phyloP scores from a whole-genome alignment of 1,140 invertebrate genomes.

The Portunus trituberculatus region DNA sequence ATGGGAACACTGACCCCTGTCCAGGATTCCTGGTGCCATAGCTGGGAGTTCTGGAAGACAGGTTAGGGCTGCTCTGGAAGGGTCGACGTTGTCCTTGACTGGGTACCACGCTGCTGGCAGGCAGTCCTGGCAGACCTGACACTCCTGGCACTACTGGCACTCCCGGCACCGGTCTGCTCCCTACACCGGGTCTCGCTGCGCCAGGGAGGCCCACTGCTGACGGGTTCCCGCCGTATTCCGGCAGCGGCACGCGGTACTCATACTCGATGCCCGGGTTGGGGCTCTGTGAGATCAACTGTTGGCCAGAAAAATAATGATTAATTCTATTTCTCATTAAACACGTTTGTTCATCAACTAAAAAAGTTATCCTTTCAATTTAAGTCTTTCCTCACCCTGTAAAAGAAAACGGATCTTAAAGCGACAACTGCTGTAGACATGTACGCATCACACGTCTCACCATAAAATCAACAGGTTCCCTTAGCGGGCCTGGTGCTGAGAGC shows the following conservation, averaged over 20 bases:
- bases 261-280: slow-evolving; percentile 93
- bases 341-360: background rate
- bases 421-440: no score
- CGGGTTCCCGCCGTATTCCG: slow-evolving; percentile 55
- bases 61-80: slow-evolving; percentile 35
- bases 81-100: background rate
- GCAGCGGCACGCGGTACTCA: slow-evolving; percentile 84
- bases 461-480: slow-evolving; percentile 88
- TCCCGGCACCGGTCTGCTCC: background rate
- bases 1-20: background rate
- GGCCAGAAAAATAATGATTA: slow-evolving; percentile 76
- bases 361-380: no score
- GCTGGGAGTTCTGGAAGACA: slow-evolving; percentile 30
- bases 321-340: background rate
- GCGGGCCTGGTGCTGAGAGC: slow-evolving; percentile 88
- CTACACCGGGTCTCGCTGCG: background rate
- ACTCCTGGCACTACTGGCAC: slow-evolving; percentile 37
- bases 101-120: slow-evolving; percentile 30
- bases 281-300: slow-evolving; percentile 88
- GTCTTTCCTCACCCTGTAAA: no score
- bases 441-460: slow-evolving; percentile 83
- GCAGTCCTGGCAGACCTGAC: background rate
- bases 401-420: no score
- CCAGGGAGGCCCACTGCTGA: background rate
- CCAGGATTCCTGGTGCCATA: slow-evolving; percentile 42